These are phyloP conservation scores for Acrocephalus scirpaceus DNA, from an alignment of 2,797 vertebrate genomes.

Conservation along the genomic window DNA sequence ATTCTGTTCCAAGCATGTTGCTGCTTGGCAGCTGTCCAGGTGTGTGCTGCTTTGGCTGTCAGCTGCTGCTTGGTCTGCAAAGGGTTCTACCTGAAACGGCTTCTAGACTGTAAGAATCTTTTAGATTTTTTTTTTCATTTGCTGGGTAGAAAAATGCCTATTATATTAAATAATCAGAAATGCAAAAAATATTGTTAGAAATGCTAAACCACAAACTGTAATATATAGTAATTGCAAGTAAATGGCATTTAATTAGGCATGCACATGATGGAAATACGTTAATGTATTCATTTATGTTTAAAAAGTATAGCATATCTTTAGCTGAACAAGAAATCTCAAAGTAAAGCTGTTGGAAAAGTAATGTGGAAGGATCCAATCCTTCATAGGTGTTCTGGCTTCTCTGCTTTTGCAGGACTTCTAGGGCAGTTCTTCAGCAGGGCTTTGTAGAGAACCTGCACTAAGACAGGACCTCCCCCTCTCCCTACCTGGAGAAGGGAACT, in stretches of 20 bases:
- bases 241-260: not conserved
- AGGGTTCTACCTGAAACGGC: constrained; percentile 16
- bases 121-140: not conserved
- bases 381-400: not conserved
- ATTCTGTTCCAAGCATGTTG: not conserved
- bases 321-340: not conserved
- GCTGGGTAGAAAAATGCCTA: not conserved
- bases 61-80: not conserved
- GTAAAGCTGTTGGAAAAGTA: not conserved
- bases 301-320: not conserved
- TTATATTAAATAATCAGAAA: not conserved
- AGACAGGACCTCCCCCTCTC: not conserved
- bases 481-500: not conserved
- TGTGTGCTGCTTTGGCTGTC: not conserved
- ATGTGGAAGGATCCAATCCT: rapidly evolving
- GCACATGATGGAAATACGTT: not conserved
- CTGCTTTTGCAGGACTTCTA: not conserved
- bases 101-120: not conserved
- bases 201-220: not conserved
- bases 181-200: not conserved
- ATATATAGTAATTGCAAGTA: not conserved
- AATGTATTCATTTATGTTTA: not conserved
- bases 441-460: not conserved
- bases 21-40: constrained; percentile 6
- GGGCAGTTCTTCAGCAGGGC: not conserved